Evolutionary conservation across 2,888 invertebrate genomes (phyloP).

Genomic region (Papilio demoleus): DNA sequence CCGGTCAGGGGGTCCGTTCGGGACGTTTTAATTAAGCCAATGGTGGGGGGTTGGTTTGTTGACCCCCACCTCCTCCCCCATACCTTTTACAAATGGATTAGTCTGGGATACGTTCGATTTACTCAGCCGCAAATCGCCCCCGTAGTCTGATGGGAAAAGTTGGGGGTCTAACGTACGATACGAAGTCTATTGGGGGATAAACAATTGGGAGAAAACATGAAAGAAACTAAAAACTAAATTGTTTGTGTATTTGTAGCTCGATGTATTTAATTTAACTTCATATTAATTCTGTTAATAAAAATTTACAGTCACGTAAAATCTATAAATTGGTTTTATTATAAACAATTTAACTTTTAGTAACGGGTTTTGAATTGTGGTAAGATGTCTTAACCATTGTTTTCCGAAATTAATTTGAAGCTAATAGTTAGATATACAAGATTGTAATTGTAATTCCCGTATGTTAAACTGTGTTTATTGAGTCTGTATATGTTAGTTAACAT

Average conservation of each 20-base stretch:
- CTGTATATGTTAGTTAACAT: constrained; percentile 32
- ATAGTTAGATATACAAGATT: background rate
- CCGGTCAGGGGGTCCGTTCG: constrained; percentile 53
- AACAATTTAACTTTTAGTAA: too few relatives aligned
- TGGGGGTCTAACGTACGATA: constrained; percentile 38
- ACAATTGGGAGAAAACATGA: background rate
- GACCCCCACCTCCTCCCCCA: constrained; percentile 21
- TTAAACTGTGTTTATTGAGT: constrained; percentile 31
- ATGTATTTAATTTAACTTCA: background rate
- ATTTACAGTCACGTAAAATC: too few relatives aligned
- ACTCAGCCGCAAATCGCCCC: constrained; percentile 52
- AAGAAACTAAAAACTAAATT: background rate
- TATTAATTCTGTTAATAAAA: background rate
- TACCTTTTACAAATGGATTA: constrained; percentile 73
- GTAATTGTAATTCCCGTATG: constrained; percentile 35
- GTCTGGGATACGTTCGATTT: constrained; percentile 66
- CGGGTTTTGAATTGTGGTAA: background rate
- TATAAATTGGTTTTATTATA: too few relatives aligned
- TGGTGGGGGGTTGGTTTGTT: constrained; percentile 52
- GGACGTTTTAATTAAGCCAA: constrained; percentile 77
- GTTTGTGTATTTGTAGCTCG: background rate
- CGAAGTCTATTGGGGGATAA: constrained; percentile 20
- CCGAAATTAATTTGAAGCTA: too few relatives aligned
- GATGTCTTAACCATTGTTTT: background rate
- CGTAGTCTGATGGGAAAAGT: constrained; percentile 32